Evolutionary conservation across 2,113 vertebrate genomes (phyloP), one percentile per base, ranked within the genome.

Genomic region (Serilophus lunatus): DNA sequence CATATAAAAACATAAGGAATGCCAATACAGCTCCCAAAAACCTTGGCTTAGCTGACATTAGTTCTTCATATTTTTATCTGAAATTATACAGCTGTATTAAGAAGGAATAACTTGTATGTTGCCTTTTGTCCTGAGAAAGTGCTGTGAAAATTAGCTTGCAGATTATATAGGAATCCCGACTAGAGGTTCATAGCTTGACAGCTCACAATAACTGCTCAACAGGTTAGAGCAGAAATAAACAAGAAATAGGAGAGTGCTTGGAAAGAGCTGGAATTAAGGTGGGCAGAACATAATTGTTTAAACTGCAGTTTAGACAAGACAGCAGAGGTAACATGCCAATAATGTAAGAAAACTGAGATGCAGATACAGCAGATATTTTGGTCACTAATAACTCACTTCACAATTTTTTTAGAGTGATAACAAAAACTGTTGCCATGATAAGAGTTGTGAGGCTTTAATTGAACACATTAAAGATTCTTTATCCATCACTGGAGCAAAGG

Each of bases 361-460:
- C 63, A 88, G 71, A 47, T 64, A 86, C 33, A 75, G 79, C 1
- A 79, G 65, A 53, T 71, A 68, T 90, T 94, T 97, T 95, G 75
- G 95, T 94, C 61, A 40, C 83, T 94, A 42, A 59, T 85, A 94
- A 53, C 23, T 80, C 61, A 66, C 82, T 95, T 95, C 82, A 92
- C 66, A 83, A 47, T 59, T 95, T 82, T 84, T 1, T 0, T n/a
- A 54, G 53, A 26, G 71, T 79, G 78, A 76, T 53, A 92, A 77
- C 79, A 88, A 13, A 94, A 45, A 65, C 72, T 80, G 84, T 42
- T 93, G 87, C 74, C 49, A 51, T 12, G 8, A 94, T 89, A 92
- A 93, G 79, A 91, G 96, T 57, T 61, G 28, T 44, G 29, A 95
- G 86, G 75, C 4, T 79, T 92, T 92, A 95, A 91, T 59, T 93